A percentile compares a stretch with the other conserved stretches of the same genome.
phyloP scores from a whole-genome alignment of 2,113 vertebrate genomes.

The Tragelaphus buxtoni region DNA sequence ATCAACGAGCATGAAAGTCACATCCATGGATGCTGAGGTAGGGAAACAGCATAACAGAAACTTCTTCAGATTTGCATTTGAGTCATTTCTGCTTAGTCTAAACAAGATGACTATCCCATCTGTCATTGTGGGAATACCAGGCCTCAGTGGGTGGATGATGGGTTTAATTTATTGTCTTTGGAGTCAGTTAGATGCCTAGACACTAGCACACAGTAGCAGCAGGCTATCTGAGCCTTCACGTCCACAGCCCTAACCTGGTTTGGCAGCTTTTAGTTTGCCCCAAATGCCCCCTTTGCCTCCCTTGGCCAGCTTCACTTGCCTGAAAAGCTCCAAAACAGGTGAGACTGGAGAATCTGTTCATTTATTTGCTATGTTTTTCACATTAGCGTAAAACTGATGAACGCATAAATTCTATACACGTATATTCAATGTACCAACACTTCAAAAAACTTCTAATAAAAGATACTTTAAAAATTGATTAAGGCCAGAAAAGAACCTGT shows the following conservation, averaged over 20 bases:
- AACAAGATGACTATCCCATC: not conserved
- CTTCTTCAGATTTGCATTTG: not conserved
- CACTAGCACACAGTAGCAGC: not conserved
- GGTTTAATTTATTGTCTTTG: not conserved
- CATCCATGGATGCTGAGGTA: not conserved
- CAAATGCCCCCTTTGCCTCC: not conserved
- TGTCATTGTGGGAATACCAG: not conserved
- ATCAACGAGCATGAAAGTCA: not conserved
- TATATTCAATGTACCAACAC: not conserved
- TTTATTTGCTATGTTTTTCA: not conserved
- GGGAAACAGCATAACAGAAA: not conserved
- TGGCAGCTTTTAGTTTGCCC: not conserved
- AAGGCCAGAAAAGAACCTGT: not conserved
- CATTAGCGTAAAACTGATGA: not conserved
- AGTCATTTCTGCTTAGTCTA: not conserved
- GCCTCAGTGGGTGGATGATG: not conserved
- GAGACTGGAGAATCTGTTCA: not conserved
- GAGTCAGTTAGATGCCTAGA: not conserved
- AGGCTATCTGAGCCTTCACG: not conserved
- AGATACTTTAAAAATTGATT: conserved; percentile 37
- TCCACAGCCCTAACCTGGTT: not conserved
- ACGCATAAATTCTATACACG: not conserved
- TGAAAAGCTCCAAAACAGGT: not conserved
- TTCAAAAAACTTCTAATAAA: conserved; percentile 28
- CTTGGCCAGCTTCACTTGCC: not conserved